phyloP scores from a whole-genome alignment of 2,113 vertebrate species.

The Dipodomys spectabilis region DNA sequence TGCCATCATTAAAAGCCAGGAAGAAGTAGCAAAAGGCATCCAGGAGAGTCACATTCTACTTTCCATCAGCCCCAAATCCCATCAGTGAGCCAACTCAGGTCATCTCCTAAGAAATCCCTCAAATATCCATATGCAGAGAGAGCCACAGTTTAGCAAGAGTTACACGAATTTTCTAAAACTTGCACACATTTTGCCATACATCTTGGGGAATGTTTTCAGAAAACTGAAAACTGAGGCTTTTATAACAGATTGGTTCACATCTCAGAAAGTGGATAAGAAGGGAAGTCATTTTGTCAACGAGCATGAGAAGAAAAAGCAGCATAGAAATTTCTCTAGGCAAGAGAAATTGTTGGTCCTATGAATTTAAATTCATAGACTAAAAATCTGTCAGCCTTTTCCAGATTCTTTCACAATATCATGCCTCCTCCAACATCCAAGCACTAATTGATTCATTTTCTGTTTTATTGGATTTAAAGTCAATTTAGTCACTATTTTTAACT shows the following conservation, averaged over 20 bases:
- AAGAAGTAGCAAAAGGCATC: slow-evolving; percentile 1
- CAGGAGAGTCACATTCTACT: background rate
- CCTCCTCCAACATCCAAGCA: slow-evolving; percentile 58
- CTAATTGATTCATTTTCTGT: slow-evolving; percentile 80
- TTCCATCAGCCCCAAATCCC: background rate
- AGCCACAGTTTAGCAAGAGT: slow-evolving; percentile 54
- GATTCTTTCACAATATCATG: slow-evolving; percentile 61
- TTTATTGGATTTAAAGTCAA: slow-evolving; percentile 74
- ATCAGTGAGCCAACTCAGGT: background rate
- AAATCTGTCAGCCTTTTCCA: slow-evolving; percentile 77
- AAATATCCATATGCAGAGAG: slow-evolving; percentile 37
- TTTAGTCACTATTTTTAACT: slow-evolving; percentile 80
- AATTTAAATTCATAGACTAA: slow-evolving; percentile 81
- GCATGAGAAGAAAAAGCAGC: slow-evolving; percentile 55
- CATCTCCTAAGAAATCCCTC: background rate
- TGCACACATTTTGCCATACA: slow-evolving; percentile 69
- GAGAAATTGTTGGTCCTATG: slow-evolving; percentile 80
- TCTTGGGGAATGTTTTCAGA: slow-evolving; percentile 80
- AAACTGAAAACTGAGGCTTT: slow-evolving; percentile 76
- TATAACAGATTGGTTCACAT: slow-evolving; percentile 73
- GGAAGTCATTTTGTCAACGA: slow-evolving; percentile 78
- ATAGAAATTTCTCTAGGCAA: slow-evolving; percentile 65
- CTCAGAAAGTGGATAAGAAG: slow-evolving; percentile 71
- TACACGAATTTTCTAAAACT: slow-evolving; percentile 65
- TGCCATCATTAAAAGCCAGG: slow-evolving; percentile 10